A percentile compares a stretch with the other conserved stretches of the same genome.
These are phyloP conservation scores for Harpagifer antarcticus DNA, from an alignment of 2,797 vertebrate genomes.

Conservation along the genomic window DNA sequence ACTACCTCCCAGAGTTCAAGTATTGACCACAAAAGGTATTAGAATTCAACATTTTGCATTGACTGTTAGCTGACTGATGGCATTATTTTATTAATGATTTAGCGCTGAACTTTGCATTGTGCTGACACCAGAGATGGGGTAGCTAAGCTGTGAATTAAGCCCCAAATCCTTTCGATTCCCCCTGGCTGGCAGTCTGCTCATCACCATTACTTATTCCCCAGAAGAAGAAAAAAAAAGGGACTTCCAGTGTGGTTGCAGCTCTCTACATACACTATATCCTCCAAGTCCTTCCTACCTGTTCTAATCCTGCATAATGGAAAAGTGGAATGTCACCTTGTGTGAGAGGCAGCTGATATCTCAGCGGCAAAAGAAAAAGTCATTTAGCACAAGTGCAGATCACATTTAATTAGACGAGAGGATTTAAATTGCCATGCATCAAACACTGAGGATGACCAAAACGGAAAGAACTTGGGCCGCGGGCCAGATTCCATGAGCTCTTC, in stretches of 20 bases:
- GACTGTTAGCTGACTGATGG: conserved; percentile 79
- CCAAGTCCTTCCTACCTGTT: conserved; percentile 84
- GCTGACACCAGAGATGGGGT: conserved; percentile 86
- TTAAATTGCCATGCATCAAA: conserved; percentile 90
- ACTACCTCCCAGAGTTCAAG: conserved; percentile 45
- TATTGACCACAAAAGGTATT: conserved; percentile 74
- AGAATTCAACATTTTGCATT: conserved; percentile 70
- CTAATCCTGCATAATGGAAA: conserved; percentile 88
- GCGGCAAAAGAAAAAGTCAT: conserved; percentile 83
- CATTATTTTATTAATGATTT: conserved; percentile 88
- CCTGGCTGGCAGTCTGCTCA: conserved; percentile 82
- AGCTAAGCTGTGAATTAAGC: conserved; percentile 87
- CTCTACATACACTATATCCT: conserved; percentile 75
- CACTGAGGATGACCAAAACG: conserved; percentile 83
- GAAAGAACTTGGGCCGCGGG: conserved; percentile 83
- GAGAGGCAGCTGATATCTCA: conserved; percentile 87
- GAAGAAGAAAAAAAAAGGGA: conserved; percentile 76
- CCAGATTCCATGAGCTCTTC: conserved; percentile 87
- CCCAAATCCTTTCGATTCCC: conserved; percentile 86
- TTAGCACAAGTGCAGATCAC: conserved; percentile 89
- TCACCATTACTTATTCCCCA: conserved; percentile 86
- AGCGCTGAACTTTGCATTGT: conserved; percentile 87
- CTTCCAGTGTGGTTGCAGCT: conserved; percentile 72
- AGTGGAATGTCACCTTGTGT: conserved; percentile 90
- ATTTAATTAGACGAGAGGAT: conserved; percentile 90